Percentiles rank a stretch among this genome's conserved stretches.
Evolutionary conservation across 2,797 vertebrate genomes (phyloP).

Genomic region (Silurus aristotelis): DNA sequence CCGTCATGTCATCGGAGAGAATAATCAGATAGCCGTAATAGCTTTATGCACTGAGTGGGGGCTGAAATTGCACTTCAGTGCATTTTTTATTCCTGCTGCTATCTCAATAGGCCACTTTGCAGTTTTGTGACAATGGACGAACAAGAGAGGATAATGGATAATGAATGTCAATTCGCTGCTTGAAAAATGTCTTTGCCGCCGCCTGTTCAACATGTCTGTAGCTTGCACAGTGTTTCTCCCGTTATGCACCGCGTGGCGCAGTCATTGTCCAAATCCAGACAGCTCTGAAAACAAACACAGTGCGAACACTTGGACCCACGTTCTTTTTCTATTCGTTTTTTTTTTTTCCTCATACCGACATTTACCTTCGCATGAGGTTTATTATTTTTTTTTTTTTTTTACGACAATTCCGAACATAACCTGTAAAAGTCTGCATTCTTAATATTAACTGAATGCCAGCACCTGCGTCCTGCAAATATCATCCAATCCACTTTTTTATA

Average conservation of each 20-base stretch:
- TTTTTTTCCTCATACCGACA: no score
- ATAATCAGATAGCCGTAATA: conserved; percentile 39
- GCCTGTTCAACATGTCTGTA: not conserved
- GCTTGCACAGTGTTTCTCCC: not conserved
- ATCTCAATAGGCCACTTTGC: conserved; percentile 37
- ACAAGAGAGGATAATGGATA: conserved; percentile 39
- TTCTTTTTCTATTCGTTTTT: not conserved
- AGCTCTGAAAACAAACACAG: not conserved
- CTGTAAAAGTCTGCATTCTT: not conserved
- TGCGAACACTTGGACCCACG: not conserved
- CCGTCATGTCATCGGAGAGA: conserved; percentile 28
- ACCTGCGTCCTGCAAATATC: not conserved
- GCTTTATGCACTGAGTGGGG: conserved; percentile 21
- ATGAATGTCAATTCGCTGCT: conserved; percentile 29
- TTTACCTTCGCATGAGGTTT: no score
- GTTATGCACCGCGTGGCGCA: not conserved
- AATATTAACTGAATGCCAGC: not conserved
- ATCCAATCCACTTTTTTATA: not conserved
- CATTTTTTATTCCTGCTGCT: conserved; percentile 36
- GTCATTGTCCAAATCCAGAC: not conserved
- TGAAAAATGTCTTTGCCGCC: conserved; percentile 23
- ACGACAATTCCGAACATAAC: no score
- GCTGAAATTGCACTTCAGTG: conserved; percentile 32
- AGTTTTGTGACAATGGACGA: conserved; percentile 35
- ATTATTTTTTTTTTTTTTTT: no score